Evolutionary conservation across 2,888 invertebrate genomes (phyloP), one percentile per base, ranked within the genome.

Genomic region (Tetheella fluctuosa): DNA sequence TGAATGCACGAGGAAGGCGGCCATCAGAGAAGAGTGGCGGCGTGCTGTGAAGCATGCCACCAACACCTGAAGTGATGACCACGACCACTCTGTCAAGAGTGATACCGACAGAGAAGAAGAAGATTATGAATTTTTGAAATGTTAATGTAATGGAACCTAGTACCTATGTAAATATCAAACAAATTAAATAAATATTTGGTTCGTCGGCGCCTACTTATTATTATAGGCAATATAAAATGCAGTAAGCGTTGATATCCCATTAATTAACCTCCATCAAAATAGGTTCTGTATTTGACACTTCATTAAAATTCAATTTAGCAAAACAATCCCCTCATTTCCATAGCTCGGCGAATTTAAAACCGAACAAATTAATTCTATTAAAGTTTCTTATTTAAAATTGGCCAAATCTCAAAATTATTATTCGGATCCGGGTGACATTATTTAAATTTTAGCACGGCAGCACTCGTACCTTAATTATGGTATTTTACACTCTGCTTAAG

Each of bases 311-410:
- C 62, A 63, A 63, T 63, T 65, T 58, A 34, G 52, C 42, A 62
- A 30, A 60, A 60, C 53, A 54, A 58, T 23, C 60, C 61, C 54
- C 59, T 58, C 58, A 15, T 55, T 55, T 20, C 55, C 55, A 62
- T 65, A 61, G 28, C 53, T 48, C 48, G 15, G 20, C 55, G 56
- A 64, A 64, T 60, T 67, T 63, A 55, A 64, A 64, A 63, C 58
- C 57, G 52, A 61, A 60, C 39, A 64, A 71, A 69, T 73, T 66
- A 68, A 73, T 70, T 70, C 58, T 54, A 63, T 65, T 62, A 53
- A 60, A 34, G 34, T 34, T 34, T 34, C 34, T 34, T 34, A 34
- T 34, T 13, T 34, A 7, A 13, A 62, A 62, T 55, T 52, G 59
- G 42, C 37, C 59, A 59, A 52, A 64, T 62, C 52, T 39, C 48